Base-by-base conservation (phyloP, 1,140 invertebrate species). In the Luehdorfia chinensis region DNA sequence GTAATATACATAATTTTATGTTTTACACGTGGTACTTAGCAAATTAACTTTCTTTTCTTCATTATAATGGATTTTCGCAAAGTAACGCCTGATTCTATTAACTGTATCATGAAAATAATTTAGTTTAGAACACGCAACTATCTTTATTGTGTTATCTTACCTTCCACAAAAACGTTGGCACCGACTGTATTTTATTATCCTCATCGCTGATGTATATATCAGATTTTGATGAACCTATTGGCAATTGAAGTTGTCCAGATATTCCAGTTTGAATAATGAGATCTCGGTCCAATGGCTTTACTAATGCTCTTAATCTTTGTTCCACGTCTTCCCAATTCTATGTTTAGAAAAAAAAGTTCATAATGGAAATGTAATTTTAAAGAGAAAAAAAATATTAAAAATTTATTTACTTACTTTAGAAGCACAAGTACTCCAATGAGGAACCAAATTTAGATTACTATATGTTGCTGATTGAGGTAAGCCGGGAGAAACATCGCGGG, bases 301-400 rank as follows among this genome's bases (percentile, higher is more conserved):
- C 66, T 47, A 84, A 44, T 6, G 30, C 21, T 39, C 72, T 68
- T 4, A 84, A 46, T 39, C 59, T 56, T 12, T 52, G 32, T 48
- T 84, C 76, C 11, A 84, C 13, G 25, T 72, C 62, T 4, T 70
- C 58, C 79, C 79, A 84, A 47, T 84, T 84, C 68, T 75, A 41
- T 31, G 8, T 34, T n/a, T 47, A 12, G 30, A 16, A 23, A 11
- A 18, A 16, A 34, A 25, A 6, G 7, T 39, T 19, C 16, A 9
- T 31, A 1, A 15, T n/a, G 33, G 16, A n/a, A n/a, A n/a, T n/a
- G n/a, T n/a, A n/a, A n/a, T n/a, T n/a, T 28, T 28, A 28, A 28
- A 6, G 5, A 6, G 2, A 28, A 4, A 6, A 28, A 6, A 28
- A n/a, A n/a, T n/a, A 48, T 16, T 28, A 27, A 33, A 19, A 47